Conservation (phyloP, 2,888 invertebrate species). For the Venustoraphidia nigricollis region DNA sequence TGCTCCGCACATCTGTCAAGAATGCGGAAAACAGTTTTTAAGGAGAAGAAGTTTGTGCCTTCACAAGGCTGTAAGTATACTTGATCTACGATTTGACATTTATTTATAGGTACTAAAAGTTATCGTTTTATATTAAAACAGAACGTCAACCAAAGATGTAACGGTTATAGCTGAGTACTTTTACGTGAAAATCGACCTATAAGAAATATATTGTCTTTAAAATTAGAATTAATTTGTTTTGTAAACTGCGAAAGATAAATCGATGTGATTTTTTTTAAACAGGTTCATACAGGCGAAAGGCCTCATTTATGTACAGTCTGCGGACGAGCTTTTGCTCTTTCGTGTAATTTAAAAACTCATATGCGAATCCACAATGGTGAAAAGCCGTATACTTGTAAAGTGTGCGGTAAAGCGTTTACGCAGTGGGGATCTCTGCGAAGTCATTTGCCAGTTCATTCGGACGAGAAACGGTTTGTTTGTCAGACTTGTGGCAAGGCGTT, state of each 20-base stretch:
- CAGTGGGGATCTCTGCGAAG: conserved; percentile 1
- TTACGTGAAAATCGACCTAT: too few species aligned
- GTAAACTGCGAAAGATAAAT: too few species aligned
- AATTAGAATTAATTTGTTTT: too few species aligned
- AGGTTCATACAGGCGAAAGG: conserved; percentile 38
- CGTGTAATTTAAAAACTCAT: conserved; percentile 1
- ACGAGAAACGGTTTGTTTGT: background rate
- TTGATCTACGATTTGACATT: too few species aligned
- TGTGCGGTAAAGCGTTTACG: background rate
- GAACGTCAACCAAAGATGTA: too few species aligned
- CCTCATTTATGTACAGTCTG: conserved; percentile 33
- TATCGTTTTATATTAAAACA: too few species aligned
- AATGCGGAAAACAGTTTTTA: conserved; percentile 6
- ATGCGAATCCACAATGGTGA: conserved; percentile 1
- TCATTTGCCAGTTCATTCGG: background rate
- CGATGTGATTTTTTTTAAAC: conserved; percentile 15
- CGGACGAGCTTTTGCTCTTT: conserved; percentile 29
- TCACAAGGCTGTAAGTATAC: background rate
- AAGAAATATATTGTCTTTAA: too few species aligned
- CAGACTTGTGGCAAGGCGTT: background rate
- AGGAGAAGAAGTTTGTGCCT: background rate
- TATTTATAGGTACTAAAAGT: too few species aligned
- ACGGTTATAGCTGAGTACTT: too few species aligned
- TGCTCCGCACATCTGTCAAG: conserved; percentile 3
- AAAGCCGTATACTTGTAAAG: background rate